phyloP scores from a whole-genome alignment of 2,797 vertebrate species.

The Syncerus caffer region DNA sequence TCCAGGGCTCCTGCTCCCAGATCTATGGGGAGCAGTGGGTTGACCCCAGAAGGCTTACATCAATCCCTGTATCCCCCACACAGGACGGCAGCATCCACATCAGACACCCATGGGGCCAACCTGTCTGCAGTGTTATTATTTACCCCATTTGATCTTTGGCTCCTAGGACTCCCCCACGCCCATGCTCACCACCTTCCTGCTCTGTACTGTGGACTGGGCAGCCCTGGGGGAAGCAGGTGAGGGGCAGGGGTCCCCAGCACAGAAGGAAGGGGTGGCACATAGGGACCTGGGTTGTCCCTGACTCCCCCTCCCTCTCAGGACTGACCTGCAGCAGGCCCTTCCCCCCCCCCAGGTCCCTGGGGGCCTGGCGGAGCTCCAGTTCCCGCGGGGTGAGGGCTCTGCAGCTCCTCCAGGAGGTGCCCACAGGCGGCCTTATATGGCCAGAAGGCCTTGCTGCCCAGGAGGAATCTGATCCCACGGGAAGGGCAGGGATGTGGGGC shows the following conservation, averaged over 20 bases:
- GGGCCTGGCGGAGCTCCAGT: slow-evolving; percentile 30
- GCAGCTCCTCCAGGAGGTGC: slow-evolving; percentile 50
- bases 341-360: slow-evolving; percentile 13
- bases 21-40: background rate
- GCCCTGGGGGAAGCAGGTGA: background rate
- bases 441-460: slow-evolving; percentile 49
- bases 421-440: slow-evolving; percentile 73
- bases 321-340: background rate
- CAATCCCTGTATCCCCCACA: background rate
- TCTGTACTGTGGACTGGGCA: background rate
- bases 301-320: too few relatives aligned
- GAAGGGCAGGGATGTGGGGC: background rate
- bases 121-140: background rate
- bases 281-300: background rate
- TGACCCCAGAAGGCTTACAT: background rate
- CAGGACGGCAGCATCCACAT: accelerated
- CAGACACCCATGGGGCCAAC: accelerated
- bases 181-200: background rate
- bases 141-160: background rate
- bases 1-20: background rate
- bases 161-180: too few relatives aligned
- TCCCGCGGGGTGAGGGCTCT: slow-evolving; percentile 15
- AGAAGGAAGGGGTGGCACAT: background rate
- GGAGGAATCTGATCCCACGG: slow-evolving; percentile 46
- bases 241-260: background rate